Conservation (phyloP, 2,113 vertebrate genomes). For the Indri indri region DNA sequence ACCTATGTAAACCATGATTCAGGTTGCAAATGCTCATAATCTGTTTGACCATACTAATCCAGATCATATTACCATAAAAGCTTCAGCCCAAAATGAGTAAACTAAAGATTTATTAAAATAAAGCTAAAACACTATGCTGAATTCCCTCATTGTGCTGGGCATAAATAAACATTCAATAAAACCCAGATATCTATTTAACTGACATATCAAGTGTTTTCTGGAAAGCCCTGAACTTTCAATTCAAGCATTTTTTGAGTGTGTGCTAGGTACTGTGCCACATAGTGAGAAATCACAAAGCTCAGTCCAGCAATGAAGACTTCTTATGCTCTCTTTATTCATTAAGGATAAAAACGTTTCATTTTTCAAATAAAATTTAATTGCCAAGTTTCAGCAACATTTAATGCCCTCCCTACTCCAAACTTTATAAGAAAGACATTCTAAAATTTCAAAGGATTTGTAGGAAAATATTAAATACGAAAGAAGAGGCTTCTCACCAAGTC, state of each 20-base stretch:
- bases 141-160: background rate
- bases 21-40: background rate
- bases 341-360: background rate
- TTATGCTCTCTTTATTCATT: background rate
- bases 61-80: background rate
- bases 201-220: background rate
- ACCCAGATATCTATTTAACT: background rate
- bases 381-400: background rate
- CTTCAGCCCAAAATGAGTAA: background rate
- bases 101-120: background rate
- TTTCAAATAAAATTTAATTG: slow-evolving; percentile 11
- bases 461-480: background rate
- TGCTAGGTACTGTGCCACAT: background rate
- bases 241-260: background rate
- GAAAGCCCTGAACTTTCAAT: background rate
- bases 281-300: background rate
- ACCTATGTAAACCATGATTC: background rate
- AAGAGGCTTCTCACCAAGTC: slow-evolving; percentile 84
- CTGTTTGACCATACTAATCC: background rate
- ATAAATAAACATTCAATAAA: background rate
- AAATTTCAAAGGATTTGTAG: slow-evolving; percentile 8
- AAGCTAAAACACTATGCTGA: background rate
- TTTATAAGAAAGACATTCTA: background rate
- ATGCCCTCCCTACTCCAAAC: background rate
- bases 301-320: background rate